A percentile compares a stretch with the other conserved stretches of the same genome.
Evolutionary conservation across 2,888 invertebrate genomes (phyloP).

Genomic region (Leptinotarsa rubiginosa): DNA sequence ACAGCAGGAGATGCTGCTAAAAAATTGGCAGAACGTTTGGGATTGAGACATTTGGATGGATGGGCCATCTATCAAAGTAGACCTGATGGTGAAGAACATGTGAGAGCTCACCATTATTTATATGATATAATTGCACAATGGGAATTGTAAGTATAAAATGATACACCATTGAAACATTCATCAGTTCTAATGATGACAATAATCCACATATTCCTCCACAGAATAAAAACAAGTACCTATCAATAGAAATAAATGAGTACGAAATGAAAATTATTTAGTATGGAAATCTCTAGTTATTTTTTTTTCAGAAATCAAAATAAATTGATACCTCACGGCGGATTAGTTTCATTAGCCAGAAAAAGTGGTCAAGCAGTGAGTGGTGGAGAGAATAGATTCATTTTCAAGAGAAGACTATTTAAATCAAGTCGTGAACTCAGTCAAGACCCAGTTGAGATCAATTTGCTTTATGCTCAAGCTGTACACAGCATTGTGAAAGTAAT

Average conservation of each 20-base stretch:
- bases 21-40: constrained; percentile 89
- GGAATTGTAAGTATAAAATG: constrained; percentile 79
- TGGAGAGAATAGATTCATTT: constrained; percentile 91
- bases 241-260: no score
- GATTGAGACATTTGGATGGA: constrained; percentile 85
- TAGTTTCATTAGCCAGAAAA: constrained; percentile 69
- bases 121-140: constrained; percentile 95
- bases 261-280: no score
- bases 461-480: constrained; percentile 94
- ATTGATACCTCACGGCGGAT: constrained; percentile 58
- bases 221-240: no score
- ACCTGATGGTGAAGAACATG: constrained; percentile 89
- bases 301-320: constrained; percentile 62
- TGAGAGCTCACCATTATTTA: constrained; percentile 89
- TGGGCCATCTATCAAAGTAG: constrained; percentile 96
- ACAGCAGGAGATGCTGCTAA: constrained; percentile 92
- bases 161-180: no score
- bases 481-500: constrained; percentile 92
- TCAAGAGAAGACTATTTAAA: constrained; percentile 90
- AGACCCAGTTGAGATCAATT: constrained; percentile 94
- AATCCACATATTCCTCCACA: not conserved
- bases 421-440: constrained; percentile 90
- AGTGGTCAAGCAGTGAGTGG: constrained; percentile 78
- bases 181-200: not conserved
- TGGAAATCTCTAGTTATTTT: no score